phyloP scores from a whole-genome alignment of 37 sponge, comb jelly and placozoan genomes.

The Eunapius fragilis region DNA sequence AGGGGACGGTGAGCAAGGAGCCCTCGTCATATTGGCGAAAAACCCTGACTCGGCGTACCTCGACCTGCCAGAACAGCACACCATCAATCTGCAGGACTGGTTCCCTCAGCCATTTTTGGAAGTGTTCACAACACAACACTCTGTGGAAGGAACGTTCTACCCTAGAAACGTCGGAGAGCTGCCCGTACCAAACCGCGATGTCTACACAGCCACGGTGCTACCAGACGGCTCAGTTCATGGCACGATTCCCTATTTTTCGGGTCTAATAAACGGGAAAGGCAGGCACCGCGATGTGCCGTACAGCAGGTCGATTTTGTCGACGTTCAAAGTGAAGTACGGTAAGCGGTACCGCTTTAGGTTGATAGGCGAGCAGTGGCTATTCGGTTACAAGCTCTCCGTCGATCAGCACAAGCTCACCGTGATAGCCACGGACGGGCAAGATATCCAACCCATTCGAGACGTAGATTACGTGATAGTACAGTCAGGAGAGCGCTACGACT shows the following conservation, averaged over 20 bases:
- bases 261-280: slow-evolving; percentile 78
- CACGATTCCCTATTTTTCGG: slow-evolving; percentile 57
- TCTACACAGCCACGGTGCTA: slow-evolving; percentile 15
- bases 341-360: slow-evolving; percentile 71
- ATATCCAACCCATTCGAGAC: slow-evolving; percentile 48
- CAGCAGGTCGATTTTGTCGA: slow-evolving; percentile 23
- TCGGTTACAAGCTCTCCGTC: slow-evolving; percentile 65
- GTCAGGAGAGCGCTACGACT: slow-evolving; percentile 85
- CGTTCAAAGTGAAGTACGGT: slow-evolving; percentile 57
- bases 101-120: slow-evolving; percentile 26
- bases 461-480: slow-evolving; percentile 74
- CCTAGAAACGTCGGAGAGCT: slow-evolving; percentile 16
- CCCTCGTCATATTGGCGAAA: slow-evolving; percentile 55
- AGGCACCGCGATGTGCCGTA: slow-evolving; percentile 37
- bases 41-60: neutral
- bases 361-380: slow-evolving; percentile 72
- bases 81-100: slow-evolving; percentile 70
- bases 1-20: slow-evolving; percentile 71
- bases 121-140: slow-evolving; percentile 18
- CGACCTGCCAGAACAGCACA: slow-evolving; percentile 59
- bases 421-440: slow-evolving; percentile 73
- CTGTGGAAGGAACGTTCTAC: slow-evolving; percentile 30
- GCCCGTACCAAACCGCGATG: slow-evolving; percentile 11
- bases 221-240: slow-evolving; percentile 53
- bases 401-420: slow-evolving; percentile 78